Evolutionary conservation across 2,888 invertebrate species (phyloP), one percentile per base, ranked within the genome.

Genomic region (Synanthedon vespiformis): DNA sequence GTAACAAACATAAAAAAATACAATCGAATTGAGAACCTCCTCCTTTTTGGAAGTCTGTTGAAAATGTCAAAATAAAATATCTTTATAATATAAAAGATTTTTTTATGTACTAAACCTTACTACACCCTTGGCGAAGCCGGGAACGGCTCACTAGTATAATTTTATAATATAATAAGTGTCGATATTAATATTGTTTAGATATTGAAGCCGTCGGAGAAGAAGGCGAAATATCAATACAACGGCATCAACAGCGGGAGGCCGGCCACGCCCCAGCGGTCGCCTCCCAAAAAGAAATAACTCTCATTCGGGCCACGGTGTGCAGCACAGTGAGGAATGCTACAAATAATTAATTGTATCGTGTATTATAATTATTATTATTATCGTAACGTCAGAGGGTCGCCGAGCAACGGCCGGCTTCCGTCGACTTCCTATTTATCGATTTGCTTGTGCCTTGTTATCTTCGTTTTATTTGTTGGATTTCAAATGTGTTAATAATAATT

Each of bases 151-250:
- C n/a, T n/a, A n/a, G n/a, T n/a, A n/a, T n/a, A n/a, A n/a, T n/a
- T 22, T 22, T 22, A 22, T 22, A 22, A 22, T 22, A 22, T 18
- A 18, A 18, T 4, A 22, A 22, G 4, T 22, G 18, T 16, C 16
- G 16, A 16, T 16, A n/a, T n/a, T n/a, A 16, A 16, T 16, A 16
- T 16, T 16, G 16, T 44, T 13, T 81, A 99, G 98, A 99, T 99
- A 71, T 88, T 99, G 84, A 99, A 99, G 87, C 99, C 99, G 70
- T 98, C 98, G 57, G 99, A 99, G 89, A 99, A 99, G 89, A 99
- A 99, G 89, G 98, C 99, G 64, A 99, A 99, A 88, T 99, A 98
- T 86, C 96, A 98, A 79, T 99, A 99, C 88, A 92, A 93, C 68
- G 95, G 95, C 67, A 91, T 94, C 85, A 94, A 94, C 83, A 94